Evolutionary conservation across 2,113 vertebrate genomes (phyloP).

Genomic region (Lichenostomus cassidix): DNA sequence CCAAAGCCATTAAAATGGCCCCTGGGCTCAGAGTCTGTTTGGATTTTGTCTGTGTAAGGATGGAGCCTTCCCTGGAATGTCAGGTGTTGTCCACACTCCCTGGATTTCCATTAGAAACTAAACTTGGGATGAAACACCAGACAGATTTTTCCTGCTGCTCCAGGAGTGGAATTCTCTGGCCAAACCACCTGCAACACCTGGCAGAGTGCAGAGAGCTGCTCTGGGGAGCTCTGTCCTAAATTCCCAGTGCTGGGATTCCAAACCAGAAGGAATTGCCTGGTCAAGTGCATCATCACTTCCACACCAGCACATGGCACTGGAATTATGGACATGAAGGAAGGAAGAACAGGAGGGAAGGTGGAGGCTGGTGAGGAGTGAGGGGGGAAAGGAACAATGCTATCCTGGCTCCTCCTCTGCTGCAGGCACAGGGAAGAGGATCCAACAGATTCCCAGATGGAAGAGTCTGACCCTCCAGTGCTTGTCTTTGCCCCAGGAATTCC

Average conservation of each 20-base stretch:
- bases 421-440: background rate
- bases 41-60: background rate
- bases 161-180: background rate
- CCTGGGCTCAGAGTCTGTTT: accelerated
- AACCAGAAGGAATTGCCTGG: background rate
- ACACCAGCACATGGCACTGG: background rate
- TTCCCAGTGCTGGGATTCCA: accelerated
- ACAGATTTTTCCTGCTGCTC: background rate
- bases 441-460: background rate
- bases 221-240: background rate
- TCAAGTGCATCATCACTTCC: background rate
- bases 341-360: background rate
- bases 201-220: background rate
- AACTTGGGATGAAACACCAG: background rate
- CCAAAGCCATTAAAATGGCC: background rate
- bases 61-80: background rate
- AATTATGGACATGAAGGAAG: accelerated
- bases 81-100: background rate
- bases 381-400: background rate
- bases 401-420: background rate
- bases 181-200: background rate
- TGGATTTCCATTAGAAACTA: background rate
- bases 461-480: background rate
- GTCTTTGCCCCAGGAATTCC: background rate
- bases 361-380: background rate